Evolutionary conservation across 2,888 invertebrate genomes (phyloP).

Genomic region (Iphiclides podalirius): DNA sequence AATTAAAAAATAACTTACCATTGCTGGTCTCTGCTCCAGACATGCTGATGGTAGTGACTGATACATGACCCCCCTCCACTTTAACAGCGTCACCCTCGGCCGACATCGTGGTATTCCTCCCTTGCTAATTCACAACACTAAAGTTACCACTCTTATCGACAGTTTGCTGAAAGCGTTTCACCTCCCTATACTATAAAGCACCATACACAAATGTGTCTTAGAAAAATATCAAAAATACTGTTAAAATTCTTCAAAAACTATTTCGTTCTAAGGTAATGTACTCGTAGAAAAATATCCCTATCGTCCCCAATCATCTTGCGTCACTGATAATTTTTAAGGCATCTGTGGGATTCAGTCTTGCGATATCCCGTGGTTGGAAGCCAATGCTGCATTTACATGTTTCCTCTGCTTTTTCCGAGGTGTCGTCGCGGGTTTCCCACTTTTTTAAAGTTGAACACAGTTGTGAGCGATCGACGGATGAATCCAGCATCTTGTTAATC

Average conservation of each 20-base stretch:
- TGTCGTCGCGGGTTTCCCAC: conserved; percentile 10
- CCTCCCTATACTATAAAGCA: conserved; percentile 62
- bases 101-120: conserved; percentile 59
- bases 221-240: conserved; percentile 53
- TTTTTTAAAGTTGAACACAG: conserved; percentile 32
- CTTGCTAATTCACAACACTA: conserved; percentile 36
- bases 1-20: conserved; percentile 59
- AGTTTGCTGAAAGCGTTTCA: conserved; percentile 44
- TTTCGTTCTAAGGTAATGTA: conserved; percentile 45
- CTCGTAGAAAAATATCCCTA: conserved; percentile 45
- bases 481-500: conserved; percentile 64
- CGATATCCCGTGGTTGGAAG: conserved; percentile 28
- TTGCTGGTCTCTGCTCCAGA: conserved; percentile 80
- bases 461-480: conserved; percentile 39
- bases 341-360: conserved; percentile 61
- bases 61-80: conserved; percentile 82
- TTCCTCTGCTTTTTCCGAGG: conserved; percentile 33
- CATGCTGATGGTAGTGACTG: conserved; percentile 90
- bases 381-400: conserved; percentile 41
- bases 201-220: conserved; percentile 39
- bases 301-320: conserved; percentile 54
- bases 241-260: conserved; percentile 48
- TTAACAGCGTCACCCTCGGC: conserved; percentile 71
- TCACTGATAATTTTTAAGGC: conserved; percentile 64
- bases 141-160: conserved; percentile 53